phyloP scores from a whole-genome alignment of 2,888 invertebrate genomes.

The Sinopyrophorus schimmeli region DNA sequence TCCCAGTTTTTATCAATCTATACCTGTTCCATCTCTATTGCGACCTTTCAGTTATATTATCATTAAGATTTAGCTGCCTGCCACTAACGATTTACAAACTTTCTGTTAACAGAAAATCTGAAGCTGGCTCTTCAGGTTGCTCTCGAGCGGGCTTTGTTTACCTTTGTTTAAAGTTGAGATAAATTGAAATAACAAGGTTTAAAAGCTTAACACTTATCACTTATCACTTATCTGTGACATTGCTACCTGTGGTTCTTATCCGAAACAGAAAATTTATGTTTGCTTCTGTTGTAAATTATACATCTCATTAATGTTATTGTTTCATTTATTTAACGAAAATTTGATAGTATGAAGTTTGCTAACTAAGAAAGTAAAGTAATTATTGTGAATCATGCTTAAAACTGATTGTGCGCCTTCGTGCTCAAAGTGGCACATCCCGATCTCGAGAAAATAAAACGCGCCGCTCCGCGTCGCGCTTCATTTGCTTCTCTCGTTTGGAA shows the following conservation, averaged over 20 bases:
- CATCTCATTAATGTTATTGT: not conserved
- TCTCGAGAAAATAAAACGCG: too few relatives aligned
- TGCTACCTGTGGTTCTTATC: conserved; percentile 35
- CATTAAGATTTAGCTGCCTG: conserved; percentile 15
- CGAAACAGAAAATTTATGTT: not conserved
- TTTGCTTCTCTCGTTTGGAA: too few relatives aligned
- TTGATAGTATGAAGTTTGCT: not conserved
- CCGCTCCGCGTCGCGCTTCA: too few relatives aligned
- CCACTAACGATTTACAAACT: conserved; percentile 2
- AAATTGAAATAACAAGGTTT: conserved; percentile 30
- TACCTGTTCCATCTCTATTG: conserved; percentile 23
- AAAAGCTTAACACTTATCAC: conserved; percentile 46
- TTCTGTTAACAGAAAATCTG: conserved; percentile 2
- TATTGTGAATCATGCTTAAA: not conserved
- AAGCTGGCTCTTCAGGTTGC: conserved; percentile 8
- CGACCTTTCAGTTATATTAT: conserved; percentile 21
- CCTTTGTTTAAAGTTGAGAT: conserved; percentile 25
- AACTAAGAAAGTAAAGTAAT: not conserved
- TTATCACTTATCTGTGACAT: conserved; percentile 36
- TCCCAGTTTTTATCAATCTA: conserved; percentile 28
- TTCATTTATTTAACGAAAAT: not conserved
- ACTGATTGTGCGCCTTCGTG: not conserved
- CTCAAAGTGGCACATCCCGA: too few relatives aligned
- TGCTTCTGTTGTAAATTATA: not conserved
- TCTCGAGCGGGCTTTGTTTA: conserved; percentile 16